phyloP scores from a whole-genome alignment of 2,113 vertebrate genomes.

The Salvator merianae region DNA sequence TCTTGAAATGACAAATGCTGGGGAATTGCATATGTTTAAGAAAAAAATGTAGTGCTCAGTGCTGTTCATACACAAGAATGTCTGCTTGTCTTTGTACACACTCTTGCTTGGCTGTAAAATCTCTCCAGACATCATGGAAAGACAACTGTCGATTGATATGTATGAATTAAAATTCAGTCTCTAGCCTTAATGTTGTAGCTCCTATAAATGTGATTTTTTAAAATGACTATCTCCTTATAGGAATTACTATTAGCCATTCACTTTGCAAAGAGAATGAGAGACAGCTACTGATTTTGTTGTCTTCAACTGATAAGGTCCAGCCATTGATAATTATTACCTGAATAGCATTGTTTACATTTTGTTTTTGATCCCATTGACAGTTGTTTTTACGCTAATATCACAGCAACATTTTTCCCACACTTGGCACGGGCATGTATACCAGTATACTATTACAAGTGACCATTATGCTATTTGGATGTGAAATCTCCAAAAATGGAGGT shows the following conservation, averaged over 20 bases:
- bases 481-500: too few relatives aligned
- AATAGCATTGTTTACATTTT: neutral
- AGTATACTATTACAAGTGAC: too few relatives aligned
- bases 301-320: neutral
- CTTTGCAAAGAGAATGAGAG: neutral
- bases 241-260: neutral
- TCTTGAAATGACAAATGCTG: constrained; percentile 5
- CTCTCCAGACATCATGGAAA: neutral
- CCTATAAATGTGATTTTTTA: neutral
- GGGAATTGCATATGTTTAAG: constrained; percentile 9
- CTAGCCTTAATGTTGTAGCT: neutral
- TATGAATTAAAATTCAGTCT: neutral
- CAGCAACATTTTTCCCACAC: too few relatives aligned
- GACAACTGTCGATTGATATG: neutral
- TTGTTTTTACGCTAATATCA: too few relatives aligned
- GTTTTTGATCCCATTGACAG: neutral
- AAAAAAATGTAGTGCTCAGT: neutral
- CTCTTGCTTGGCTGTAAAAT: neutral
- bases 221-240: neutral
- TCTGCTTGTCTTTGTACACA: neutral
- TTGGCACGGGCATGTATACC: too few relatives aligned
- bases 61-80: neutral
- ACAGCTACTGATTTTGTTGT: neutral
- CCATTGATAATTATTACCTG: neutral
- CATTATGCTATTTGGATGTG: too few relatives aligned